Percentiles rank a stretch among this genome's conserved stretches.
phyloP scores from a whole-genome alignment of 2,888 invertebrate genomes.

The Acrobasis consociella region DNA sequence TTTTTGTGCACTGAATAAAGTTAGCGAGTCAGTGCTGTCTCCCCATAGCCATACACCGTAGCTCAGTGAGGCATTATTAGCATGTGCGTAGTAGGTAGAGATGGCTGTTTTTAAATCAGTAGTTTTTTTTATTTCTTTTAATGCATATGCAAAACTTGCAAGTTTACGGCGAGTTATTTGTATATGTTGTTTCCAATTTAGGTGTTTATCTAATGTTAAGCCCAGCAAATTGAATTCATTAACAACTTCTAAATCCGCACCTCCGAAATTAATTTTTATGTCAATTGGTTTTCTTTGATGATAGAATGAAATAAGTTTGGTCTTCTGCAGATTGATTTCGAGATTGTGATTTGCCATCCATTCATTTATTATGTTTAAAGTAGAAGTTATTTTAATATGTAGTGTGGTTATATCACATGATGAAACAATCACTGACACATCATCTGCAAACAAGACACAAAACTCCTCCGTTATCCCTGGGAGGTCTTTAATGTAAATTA shows the following conservation, averaged over 20 bases:
- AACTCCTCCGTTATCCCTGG: constrained; percentile 1
- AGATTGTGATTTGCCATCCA: too few relatives aligned
- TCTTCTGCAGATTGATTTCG: too few relatives aligned
- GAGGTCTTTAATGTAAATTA: neutral
- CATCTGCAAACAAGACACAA: constrained; percentile 10
- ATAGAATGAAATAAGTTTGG: neutral
- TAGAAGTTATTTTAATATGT: too few relatives aligned
- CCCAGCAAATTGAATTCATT: neutral
- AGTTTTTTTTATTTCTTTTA: too few relatives aligned
- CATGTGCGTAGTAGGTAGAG: neutral
- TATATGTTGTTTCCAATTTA: neutral
- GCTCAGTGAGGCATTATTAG: neutral
- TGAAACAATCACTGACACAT: neutral
- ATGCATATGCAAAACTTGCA: too few relatives aligned
- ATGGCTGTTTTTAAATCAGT: neutral
- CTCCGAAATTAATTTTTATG: neutral
- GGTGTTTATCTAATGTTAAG: neutral
- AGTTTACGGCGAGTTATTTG: neutral
- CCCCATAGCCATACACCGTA: neutral
- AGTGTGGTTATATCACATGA: too few relatives aligned
- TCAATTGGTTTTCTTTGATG: neutral
- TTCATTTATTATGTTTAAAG: too few relatives aligned
- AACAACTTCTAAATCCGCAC: too few relatives aligned
- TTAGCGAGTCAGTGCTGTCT: neutral
- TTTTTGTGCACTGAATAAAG: neutral